Base-by-base conservation (phyloP, 2,797 vertebrate species). In the Bradypodion pumilum region DNA sequence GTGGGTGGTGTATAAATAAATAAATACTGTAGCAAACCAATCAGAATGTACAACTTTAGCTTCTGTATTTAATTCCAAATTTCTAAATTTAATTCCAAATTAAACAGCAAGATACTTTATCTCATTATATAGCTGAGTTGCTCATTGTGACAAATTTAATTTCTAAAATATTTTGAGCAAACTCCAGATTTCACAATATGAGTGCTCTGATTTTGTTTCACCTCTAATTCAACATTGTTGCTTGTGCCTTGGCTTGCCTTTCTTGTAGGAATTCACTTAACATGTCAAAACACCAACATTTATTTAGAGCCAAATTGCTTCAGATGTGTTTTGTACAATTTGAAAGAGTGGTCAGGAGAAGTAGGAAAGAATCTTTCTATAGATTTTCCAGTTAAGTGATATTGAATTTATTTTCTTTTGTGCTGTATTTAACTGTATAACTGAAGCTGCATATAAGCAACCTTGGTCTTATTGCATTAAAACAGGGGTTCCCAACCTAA, bases 291-390 rank as follows among this genome's bases (percentile, higher is more conserved):
- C 35, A 42, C 23, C 10, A 49, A 56, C 74, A 65, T 73, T 82
- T 63, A 46, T 44, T 77, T 52, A 72, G 7, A 25, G 21, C 40
- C 49, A 81, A 85, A 70, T n/a, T 86, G 74, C 44, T 13, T 77
- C 35, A 2, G 29, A 52, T 29, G 74, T n/a, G 69, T 75, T 27
- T 77, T 78, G 74, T 70, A 29, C 60, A 77, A 72, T 70, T 42
- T 70, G 63, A 40, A 72, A 49, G 73, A 44, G 60, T 63, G 56
- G 29, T 25, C 9, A 40, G 35, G 35, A 52, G 42, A 70, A 70
- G 27, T 42, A 63, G 27, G 25, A 74, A 25, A 56, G 32, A 29
- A 4, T 27, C 35, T 9, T 81, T 37, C 37, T 27, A 44, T 3
- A 72, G 16, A 12, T 9, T 16, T 27, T 69, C 42, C 66, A 42